These are phyloP conservation scores for Amorpha juglandis DNA, from an alignment of 2,888 invertebrate genomes.

Conservation along the genomic window DNA sequence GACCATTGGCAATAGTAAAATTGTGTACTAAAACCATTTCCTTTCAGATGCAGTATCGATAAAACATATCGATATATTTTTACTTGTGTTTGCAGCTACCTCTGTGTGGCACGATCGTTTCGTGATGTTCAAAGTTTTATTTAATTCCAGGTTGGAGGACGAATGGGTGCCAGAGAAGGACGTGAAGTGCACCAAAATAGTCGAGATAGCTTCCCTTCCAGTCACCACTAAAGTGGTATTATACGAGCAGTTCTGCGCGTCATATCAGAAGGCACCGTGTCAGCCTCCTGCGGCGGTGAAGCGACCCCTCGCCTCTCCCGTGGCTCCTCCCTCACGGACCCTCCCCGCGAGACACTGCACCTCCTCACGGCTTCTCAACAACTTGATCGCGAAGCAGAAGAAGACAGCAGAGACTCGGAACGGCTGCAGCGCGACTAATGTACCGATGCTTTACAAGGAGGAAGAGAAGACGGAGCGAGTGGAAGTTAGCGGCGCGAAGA, in stretches of 20 bases:
- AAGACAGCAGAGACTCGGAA: conserved; percentile 38
- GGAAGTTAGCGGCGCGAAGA: conserved; percentile 71
- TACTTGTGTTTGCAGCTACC: conserved; percentile 74
- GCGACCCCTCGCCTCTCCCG: conserved; percentile 34
- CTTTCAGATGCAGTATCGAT: conserved; percentile 21
- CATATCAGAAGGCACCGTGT: conserved; percentile 52
- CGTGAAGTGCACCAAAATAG: conserved; percentile 85
- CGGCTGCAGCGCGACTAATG: conserved; percentile 52
- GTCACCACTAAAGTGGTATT: conserved; percentile 78
- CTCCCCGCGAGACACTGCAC: conserved; percentile 62
- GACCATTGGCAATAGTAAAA: not conserved
- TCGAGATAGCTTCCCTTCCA: conserved; percentile 82
- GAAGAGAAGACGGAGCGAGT: conserved; percentile 42
- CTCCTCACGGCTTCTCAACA: conserved; percentile 63
- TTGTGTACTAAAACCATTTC: not conserved
- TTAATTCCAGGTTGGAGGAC: conserved; percentile 89
- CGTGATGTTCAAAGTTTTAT: conserved; percentile 31
- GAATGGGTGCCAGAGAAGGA: conserved; percentile 93
- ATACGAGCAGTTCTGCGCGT: conserved; percentile 78
- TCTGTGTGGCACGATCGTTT: conserved; percentile 64
- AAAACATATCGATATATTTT: conserved; percentile 1
- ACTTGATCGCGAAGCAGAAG: conserved; percentile 60
- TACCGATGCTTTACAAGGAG: conserved; percentile 48
- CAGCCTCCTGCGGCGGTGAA: conserved; percentile 30
- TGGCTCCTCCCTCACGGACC: conserved; percentile 39